Base-by-base conservation (phyloP, 2,113 vertebrate genomes). In the Anarrhichthys ocellatus region DNA sequence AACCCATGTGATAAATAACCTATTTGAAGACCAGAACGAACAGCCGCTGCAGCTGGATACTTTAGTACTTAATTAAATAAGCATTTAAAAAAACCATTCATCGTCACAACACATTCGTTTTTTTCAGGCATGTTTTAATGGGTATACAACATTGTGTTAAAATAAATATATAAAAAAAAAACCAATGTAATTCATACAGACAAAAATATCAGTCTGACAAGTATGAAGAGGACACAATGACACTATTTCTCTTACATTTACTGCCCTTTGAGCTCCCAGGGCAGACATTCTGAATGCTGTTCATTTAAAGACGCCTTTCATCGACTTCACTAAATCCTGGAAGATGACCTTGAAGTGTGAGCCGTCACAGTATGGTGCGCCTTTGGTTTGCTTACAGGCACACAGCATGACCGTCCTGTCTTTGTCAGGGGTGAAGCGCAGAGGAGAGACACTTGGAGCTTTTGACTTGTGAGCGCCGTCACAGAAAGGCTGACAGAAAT, bases 341-440 rank as follows among this genome's bases (percentile, higher is more conserved):
- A 80, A 87, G 70, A 94, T 90, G 73, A 94, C 88, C 29, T 77
- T 91, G 1, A 93, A 62, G 69, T 98, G 97, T 18, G 95, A 95
- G 15, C 97, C 96, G 0, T 98, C 96, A 0, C 97, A 97, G 89
- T 94, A 97, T 0, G 97, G 97, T 2, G 95, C 87, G 2, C 58
- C 91, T 73, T 86, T 89, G 6, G 96, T 97, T 70, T 93, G 95
- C 62, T 97, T 98, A 82, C 97, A 97, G 65, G 95, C 95, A 0
- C 97, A 98, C 1, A 98, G 94, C 91, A 86, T 64, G n/a, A 91
- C 91, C 0, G 6, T 65, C 29, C 52, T 24, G 20, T 93, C 93
- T 85, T 94, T 90, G 8, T 94, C 62, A 0, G 91, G 87, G 20
- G 84, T 94, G 94, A 98, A 97, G 78, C 92, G 95, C 18, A 97